These are phyloP conservation scores for Bungarus multicinctus DNA, from an alignment of 2,113 vertebrate genomes.

Conservation along the genomic window DNA sequence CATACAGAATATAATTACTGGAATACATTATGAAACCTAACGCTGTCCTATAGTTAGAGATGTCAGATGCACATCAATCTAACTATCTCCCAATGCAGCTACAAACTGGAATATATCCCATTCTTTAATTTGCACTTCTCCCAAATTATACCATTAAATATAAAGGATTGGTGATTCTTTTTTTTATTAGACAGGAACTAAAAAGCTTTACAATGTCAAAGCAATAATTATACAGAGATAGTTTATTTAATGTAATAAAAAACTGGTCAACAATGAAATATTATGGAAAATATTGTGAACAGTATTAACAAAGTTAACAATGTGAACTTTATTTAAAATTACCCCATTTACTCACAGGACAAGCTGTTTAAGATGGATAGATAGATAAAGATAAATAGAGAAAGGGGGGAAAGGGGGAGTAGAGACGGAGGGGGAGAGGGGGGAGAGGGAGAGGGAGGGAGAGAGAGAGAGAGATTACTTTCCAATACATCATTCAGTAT, in stretches of 20 bases:
- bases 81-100: not conserved
- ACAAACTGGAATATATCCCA: not conserved
- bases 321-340: not conserved
- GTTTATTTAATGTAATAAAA: not conserved
- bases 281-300: not conserved
- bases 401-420: too few species aligned
- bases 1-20: not conserved
- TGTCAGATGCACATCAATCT: not conserved
- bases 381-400: not conserved
- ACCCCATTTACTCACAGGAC: not conserved
- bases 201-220: not conserved
- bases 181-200: not conserved
- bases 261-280: not conserved
- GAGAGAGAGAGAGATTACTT: not conserved
- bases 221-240: not conserved
- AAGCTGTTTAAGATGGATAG: not conserved
- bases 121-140: not conserved
- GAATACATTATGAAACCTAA: not conserved
- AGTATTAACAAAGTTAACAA: not conserved
- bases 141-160: not conserved
- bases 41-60: not conserved
- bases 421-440: too few species aligned
- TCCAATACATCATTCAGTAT: not conserved
- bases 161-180: not conserved
- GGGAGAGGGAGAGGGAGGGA: too few species aligned